Evolutionary conservation across 2,888 invertebrate genomes (phyloP).

Genomic region (Coenonympha arcania): DNA sequence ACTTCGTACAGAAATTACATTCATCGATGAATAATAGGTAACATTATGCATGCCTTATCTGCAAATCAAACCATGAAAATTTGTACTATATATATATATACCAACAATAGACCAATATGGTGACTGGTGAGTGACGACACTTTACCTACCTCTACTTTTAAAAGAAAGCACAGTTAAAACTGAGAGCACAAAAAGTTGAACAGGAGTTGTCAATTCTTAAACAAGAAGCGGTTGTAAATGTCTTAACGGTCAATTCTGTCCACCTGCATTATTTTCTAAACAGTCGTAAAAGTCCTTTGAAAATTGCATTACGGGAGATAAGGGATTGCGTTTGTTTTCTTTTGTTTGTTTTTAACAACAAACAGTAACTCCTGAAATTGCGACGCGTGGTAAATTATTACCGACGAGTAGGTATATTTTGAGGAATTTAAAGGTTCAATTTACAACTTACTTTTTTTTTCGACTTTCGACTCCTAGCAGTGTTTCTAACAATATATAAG

Average conservation of each 20-base stretch:
- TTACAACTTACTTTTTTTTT: not conserved
- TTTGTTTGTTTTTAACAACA: slow-evolving; percentile 20
- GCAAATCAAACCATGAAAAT: not conserved
- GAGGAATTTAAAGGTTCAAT: not conserved
- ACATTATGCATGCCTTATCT: not conserved
- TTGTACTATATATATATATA: not conserved
- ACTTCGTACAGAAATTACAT: too few species aligned
- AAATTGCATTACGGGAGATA: slow-evolving; percentile 21
- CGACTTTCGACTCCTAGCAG: not conserved
- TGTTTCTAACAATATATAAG: not conserved
- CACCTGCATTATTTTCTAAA: slow-evolving; percentile 13
- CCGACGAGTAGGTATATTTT: not conserved
- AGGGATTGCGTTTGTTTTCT: slow-evolving; percentile 29
- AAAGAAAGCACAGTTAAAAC: slow-evolving; percentile 2
- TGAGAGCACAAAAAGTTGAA: slow-evolving; percentile 1
- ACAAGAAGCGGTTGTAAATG: slow-evolving; percentile 12
- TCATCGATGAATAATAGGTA: too few species aligned
- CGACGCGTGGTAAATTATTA: slow-evolving; percentile 2
- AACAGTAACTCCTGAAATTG: not conserved
- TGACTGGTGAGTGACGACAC: not conserved
- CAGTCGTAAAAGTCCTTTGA: slow-evolving; percentile 8
- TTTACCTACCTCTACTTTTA: not conserved
- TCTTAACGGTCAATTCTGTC: slow-evolving; percentile 15
- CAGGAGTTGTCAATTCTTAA: slow-evolving; percentile 17
- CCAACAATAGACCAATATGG: not conserved